Evolutionary conservation across 2,113 vertebrate species (phyloP).

Genomic region (Cyanoderma ruficeps): DNA sequence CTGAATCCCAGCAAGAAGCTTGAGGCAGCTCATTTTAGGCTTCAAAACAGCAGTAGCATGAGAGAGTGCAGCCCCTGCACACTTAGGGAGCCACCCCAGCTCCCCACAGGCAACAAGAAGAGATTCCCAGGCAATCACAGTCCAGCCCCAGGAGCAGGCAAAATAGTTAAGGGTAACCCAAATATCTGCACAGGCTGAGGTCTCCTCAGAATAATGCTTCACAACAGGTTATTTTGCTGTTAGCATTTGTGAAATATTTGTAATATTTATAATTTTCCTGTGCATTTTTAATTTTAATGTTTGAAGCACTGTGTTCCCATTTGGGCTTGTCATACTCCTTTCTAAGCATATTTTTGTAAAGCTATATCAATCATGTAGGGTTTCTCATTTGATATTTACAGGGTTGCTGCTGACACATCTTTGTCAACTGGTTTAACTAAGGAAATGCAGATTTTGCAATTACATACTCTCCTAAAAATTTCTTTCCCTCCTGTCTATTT

Average conservation of each 20-base stretch:
- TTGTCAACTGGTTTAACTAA: neutral
- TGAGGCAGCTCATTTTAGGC: fast-evolving
- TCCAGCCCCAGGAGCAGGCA: neutral
- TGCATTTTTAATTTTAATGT: neutral
- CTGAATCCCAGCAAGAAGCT: neutral
- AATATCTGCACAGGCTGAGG: fast-evolving
- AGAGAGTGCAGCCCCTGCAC: neutral
- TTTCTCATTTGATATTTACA: neutral
- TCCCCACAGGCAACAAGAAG: neutral
- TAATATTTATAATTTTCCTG: neutral
- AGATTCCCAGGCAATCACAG: neutral
- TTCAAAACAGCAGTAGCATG: neutral
- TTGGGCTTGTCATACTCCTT: neutral
- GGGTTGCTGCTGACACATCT: neutral
- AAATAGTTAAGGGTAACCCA: neutral
- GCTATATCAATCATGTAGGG: neutral
- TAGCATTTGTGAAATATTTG: neutral
- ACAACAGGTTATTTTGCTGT: neutral
- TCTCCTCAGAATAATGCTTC: neutral
- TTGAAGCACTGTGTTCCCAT: neutral
- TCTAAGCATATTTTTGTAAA: neutral
- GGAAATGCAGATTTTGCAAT: neutral
- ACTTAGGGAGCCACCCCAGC: neutral
- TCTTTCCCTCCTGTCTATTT: neutral
- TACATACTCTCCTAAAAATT: neutral